Evolutionary conservation across 2,797 vertebrate genomes (phyloP), one percentile per base, ranked within the genome.

Genomic region (Acrossocheilus fasciatus): DNA sequence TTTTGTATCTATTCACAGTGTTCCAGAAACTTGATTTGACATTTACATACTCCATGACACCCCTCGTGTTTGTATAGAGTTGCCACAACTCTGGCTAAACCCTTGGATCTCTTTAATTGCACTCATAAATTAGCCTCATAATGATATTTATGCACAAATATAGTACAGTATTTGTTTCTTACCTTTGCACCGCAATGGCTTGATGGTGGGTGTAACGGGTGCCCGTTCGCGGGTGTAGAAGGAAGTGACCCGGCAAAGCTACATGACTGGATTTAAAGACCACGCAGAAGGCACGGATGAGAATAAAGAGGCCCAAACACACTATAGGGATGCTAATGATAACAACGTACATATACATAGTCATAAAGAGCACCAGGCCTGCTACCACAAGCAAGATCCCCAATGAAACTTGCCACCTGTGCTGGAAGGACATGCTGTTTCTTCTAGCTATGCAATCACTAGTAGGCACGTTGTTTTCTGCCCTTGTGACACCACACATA

Each of bases 171-270:
- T n/a, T 30, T 54, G 12, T 9, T 4, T 72, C 76, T 72, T 95
- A 96, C 96, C 96, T 96, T 81, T 96, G 96, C 83, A 96, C 94
- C 20, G 94, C 93, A 75, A 94, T 90, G 54, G 95, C 94, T 90
- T 96, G 96, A 88, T 94, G 94, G 0, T 93, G 94, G 89, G 93
- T 95, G 93, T 95, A 96, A 79, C 94, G 93, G 0, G 95, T 96
- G 11, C 96, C 95, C 0, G 95, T 96, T 81, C 95, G 95, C 0
- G 95, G 94, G 89, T 96, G 95, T 84, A 96, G 91, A 14, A 96
- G 91, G 59, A 94, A 95, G 91, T 96, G 95, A 78, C 96, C 95
- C 0, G 95, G 94, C 77, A 96, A 93, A 0, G 94, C 90, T 88
- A 93, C 93, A 85, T 95, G 94, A 85, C 93, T 93, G 74, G 73